phyloP scores from a whole-genome alignment of 2,113 vertebrate genomes.

The Blennius ocellaris region DNA sequence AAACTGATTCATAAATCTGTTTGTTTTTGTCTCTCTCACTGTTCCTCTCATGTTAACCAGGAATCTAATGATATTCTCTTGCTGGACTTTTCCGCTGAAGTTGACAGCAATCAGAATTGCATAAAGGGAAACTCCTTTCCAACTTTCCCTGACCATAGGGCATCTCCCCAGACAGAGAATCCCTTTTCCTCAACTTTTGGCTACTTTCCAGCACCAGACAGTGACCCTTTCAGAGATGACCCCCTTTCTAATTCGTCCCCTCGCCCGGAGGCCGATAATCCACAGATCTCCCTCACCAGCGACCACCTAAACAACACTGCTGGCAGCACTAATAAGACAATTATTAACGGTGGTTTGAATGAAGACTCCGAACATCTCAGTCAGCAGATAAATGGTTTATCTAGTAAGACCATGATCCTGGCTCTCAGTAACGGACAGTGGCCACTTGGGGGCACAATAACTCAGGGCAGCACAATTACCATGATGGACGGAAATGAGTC shows the following conservation, averaged over 20 bases:
- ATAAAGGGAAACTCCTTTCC: conserved; percentile 88
- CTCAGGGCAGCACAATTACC: conserved; percentile 75
- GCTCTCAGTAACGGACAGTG: conserved; percentile 84
- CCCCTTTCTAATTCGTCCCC: conserved; percentile 83
- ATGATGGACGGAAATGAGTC: conserved; percentile 84
- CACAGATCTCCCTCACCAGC: conserved; percentile 77
- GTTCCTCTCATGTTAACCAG: conserved; percentile 87
- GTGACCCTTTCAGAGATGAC: conserved; percentile 93
- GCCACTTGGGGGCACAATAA: conserved; percentile 79
- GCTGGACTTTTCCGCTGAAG: conserved; percentile 96
- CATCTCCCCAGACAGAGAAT: conserved; percentile 85
- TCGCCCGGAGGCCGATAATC: conserved; percentile 73
- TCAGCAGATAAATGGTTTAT: conserved; percentile 88
- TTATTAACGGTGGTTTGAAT: conserved; percentile 78
- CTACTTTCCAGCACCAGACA: conserved; percentile 92
- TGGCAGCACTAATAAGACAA: conserved; percentile 60
- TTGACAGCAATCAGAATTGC: conserved; percentile 93
- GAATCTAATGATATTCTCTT: conserved; percentile 94
- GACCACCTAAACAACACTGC: conserved; percentile 74
- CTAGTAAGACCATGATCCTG: conserved; percentile 86
- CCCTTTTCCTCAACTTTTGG: conserved; percentile 87
- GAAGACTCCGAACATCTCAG: conserved; percentile 83
- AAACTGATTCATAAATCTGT: conserved; percentile 62
- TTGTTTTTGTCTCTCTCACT: conserved; percentile 56
- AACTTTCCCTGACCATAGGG: conserved; percentile 82